Evolutionary conservation across 2,888 invertebrate species (phyloP).

Genomic region (Pteria penguin): DNA sequence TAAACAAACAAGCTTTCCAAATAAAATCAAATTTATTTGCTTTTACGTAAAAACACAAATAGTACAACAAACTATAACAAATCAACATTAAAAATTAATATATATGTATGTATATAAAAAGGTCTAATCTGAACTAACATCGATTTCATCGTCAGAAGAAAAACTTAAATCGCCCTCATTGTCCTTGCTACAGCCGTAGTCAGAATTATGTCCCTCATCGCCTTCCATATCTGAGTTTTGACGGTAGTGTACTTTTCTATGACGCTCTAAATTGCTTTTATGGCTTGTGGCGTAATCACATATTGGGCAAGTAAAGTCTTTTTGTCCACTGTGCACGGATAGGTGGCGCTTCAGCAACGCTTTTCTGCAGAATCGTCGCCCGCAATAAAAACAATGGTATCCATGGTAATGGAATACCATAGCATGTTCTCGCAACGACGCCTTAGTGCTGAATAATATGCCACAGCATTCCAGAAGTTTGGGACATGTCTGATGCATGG

Average conservation of each 20-base stretch:
- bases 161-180: slow-evolving; percentile 13
- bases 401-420: slow-evolving; percentile 78
- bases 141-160: slow-evolving; percentile 32
- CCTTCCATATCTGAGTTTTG: slow-evolving; percentile 7
- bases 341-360: slow-evolving; percentile 80
- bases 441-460: slow-evolving; percentile 77
- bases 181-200: neutral
- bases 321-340: slow-evolving; percentile 80
- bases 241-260: slow-evolving; percentile 75
- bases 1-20: too few relatives aligned
- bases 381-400: slow-evolving; percentile 79
- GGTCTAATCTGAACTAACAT: slow-evolving; percentile 24
- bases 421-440: slow-evolving; percentile 79
- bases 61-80: too few relatives aligned
- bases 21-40: too few relatives aligned
- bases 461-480: slow-evolving; percentile 78
- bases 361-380: slow-evolving; percentile 79
- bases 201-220: neutral
- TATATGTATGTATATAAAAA: too few relatives aligned
- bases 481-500: slow-evolving; percentile 78
- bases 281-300: slow-evolving; percentile 80
- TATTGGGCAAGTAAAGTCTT: slow-evolving; percentile 78
- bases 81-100: too few relatives aligned
- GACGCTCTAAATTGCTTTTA: slow-evolving; percentile 80
- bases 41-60: too few relatives aligned